phyloP scores from a whole-genome alignment of 1,140 invertebrate species.

The Hyles euphorbiae region DNA sequence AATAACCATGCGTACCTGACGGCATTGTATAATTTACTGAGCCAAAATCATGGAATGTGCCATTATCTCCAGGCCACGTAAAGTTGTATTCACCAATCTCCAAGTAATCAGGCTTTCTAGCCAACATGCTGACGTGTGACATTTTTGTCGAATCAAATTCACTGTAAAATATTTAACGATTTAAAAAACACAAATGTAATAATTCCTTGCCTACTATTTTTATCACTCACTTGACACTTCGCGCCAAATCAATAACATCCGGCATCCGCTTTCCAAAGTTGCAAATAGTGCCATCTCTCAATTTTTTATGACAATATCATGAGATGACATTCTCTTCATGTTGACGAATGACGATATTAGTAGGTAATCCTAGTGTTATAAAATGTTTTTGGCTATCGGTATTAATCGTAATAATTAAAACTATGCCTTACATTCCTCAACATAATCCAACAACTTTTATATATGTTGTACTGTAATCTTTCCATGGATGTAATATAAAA shows the following conservation, averaged over 20 bases:
- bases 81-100: slow-evolving; percentile 67
- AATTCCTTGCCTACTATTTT: not conserved
- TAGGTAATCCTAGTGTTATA: too few relatives aligned
- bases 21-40: slow-evolving; percentile 67
- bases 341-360: too few relatives aligned
- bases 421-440: too few relatives aligned
- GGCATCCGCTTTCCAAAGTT: not conserved
- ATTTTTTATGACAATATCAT: not conserved
- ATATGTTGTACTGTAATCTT: too few relatives aligned
- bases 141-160: slow-evolving; percentile 22
- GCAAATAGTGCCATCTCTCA: not conserved
- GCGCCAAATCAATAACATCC: slow-evolving; percentile 65
- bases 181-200: not conserved
- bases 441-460: too few relatives aligned
- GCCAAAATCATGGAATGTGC: slow-evolving; percentile 59
- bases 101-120: slow-evolving; percentile 50
- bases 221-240: slow-evolving; percentile 15
- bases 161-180: not conserved
- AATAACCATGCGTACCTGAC: slow-evolving; percentile 40
- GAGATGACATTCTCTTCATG: too few relatives aligned
- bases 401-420: too few relatives aligned
- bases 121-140: slow-evolving; percentile 46
- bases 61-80: slow-evolving; percentile 68
- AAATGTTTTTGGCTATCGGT: too few relatives aligned
- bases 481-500: too few relatives aligned